Evolutionary conservation across 2,113 vertebrate genomes (phyloP).

Genomic region (Prietella phreatophila): DNA sequence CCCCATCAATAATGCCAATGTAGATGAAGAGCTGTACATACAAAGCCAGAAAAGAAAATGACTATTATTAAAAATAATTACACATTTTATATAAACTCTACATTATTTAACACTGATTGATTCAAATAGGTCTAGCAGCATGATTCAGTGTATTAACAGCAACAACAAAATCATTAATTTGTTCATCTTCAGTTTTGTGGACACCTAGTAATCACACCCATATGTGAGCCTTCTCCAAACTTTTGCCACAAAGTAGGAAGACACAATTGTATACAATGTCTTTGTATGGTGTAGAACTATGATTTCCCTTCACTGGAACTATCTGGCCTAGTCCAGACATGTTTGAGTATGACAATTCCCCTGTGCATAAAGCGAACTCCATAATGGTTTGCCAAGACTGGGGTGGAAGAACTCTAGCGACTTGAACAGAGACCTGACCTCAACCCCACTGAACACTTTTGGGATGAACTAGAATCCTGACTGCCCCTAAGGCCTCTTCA

Average conservation of each 20-base stretch:
- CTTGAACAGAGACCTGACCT: neutral
- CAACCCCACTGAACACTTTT: neutral
- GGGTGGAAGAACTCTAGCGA: neutral
- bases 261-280: neutral
- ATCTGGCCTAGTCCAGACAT: neutral
- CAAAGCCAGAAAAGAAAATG: neutral
- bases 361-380: neutral
- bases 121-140: neutral
- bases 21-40: neutral
- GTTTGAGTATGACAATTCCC: neutral
- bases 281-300: neutral
- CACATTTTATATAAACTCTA: neutral
- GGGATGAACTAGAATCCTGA: neutral
- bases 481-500: neutral
- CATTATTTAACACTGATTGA: neutral
- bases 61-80: neutral
- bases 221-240: neutral
- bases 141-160: neutral
- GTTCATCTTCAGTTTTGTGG: neutral
- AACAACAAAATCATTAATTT: neutral
- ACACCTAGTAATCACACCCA: neutral
- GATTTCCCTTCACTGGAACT: neutral
- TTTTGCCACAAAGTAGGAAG: neutral
- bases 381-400: neutral
- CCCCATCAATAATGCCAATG: neutral